phyloP scores from a whole-genome alignment of 2,113 vertebrate genomes.

The Sinocyclocheilus rhinocerous region DNA sequence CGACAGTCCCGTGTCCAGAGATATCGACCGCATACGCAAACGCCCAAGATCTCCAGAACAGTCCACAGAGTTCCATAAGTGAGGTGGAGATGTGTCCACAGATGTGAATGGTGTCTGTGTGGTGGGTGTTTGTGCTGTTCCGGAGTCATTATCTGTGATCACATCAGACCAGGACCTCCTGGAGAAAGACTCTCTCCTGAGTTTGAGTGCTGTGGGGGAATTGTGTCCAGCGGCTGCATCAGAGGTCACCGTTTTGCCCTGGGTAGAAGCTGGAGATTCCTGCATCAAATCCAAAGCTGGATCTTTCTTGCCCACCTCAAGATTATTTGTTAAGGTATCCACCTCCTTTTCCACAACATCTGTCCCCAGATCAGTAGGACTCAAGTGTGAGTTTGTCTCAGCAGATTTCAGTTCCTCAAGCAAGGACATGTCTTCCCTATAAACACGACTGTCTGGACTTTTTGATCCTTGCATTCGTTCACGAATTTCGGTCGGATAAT shows the following conservation, averaged over 20 bases:
- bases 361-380: slow-evolving; percentile 3
- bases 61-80: slow-evolving; percentile 39
- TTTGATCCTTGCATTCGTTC: not conserved
- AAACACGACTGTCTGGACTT: not conserved
- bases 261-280: slow-evolving; percentile 55
- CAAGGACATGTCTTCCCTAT: slow-evolving; percentile 7
- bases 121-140: not conserved
- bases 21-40: slow-evolving; percentile 35
- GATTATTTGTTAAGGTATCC: not conserved
- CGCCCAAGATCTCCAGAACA: slow-evolving; percentile 18
- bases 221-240: slow-evolving; percentile 27
- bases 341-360: not conserved
- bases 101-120: not conserved
- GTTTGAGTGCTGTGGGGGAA: slow-evolving; percentile 24
- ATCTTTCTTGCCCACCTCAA: not conserved
- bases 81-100: slow-evolving; percentile 33
- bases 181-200: slow-evolving; percentile 49
- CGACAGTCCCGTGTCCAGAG: slow-evolving; percentile 61
- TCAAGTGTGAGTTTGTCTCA: not conserved
- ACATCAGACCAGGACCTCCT: slow-evolving; percentile 37
- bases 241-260: slow-evolving; percentile 61
- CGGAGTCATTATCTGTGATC: not conserved
- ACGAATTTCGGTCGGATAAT: not conserved
- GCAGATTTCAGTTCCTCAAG: slow-evolving; percentile 19
- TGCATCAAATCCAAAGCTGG: slow-evolving; percentile 60